phyloP scores from a whole-genome alignment of 2,113 vertebrate species.

The Periophthalmodon schlosseri region DNA sequence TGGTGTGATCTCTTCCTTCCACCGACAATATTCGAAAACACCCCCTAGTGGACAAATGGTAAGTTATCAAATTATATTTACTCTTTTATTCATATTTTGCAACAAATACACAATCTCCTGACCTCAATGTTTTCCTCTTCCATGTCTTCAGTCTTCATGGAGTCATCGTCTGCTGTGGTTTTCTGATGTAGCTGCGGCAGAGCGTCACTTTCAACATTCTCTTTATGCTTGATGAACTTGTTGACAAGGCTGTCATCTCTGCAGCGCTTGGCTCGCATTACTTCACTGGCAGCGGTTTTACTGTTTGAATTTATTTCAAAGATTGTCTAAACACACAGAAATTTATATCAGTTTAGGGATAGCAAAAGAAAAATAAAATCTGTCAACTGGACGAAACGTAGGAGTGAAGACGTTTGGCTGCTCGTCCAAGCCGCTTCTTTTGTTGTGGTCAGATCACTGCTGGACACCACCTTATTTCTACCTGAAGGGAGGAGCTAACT shows the following conservation, averaged over 20 bases:
- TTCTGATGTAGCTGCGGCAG: background rate
- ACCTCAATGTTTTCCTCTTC: slow-evolving; percentile 70
- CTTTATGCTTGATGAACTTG: slow-evolving; percentile 79
- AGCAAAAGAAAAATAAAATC: too few species aligned
- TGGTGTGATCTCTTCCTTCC: slow-evolving; percentile 74
- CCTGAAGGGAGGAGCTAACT: too few species aligned
- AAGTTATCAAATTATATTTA: background rate
- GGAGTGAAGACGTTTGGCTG: too few species aligned
- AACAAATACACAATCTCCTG: background rate
- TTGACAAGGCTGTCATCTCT: slow-evolving; percentile 78
- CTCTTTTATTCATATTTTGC: background rate
- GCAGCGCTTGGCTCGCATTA: slow-evolving; percentile 89
- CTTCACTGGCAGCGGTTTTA: slow-evolving; percentile 81
- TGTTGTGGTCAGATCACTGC: too few species aligned
- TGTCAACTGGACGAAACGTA: too few species aligned
- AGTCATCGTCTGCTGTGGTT: background rate
- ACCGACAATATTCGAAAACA: slow-evolving; percentile 82
- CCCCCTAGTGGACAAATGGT: slow-evolving; percentile 69
- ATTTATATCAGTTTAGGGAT: background rate
- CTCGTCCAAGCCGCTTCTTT: too few species aligned
- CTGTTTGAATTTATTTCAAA: slow-evolving; percentile 94
- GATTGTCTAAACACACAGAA: slow-evolving; percentile 82
- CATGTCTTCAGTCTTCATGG: background rate
- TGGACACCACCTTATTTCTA: too few species aligned
- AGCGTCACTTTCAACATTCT: slow-evolving; percentile 48